phyloP scores from a whole-genome alignment of 2,797 vertebrate species.

The Microctenopoma lineatum region DNA sequence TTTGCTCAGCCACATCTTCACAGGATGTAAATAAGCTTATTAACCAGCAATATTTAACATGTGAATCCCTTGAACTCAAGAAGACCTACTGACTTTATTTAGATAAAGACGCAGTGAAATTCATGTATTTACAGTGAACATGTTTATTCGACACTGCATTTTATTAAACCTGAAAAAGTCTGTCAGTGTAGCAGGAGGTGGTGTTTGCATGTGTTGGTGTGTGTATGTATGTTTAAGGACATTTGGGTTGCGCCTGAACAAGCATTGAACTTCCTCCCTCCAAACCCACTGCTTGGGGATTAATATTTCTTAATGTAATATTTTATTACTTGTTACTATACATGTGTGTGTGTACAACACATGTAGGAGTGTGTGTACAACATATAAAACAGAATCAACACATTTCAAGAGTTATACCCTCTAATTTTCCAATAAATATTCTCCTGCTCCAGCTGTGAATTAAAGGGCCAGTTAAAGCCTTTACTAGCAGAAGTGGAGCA shows the following conservation, averaged over 20 bases:
- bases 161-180: conserved; percentile 9
- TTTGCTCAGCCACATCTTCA: conserved; percentile 61
- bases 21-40: conserved; percentile 81
- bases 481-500: conserved; percentile 33
- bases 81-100: conserved; percentile 49
- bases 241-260: neutral
- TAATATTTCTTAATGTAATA: neutral
- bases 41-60: conserved; percentile 69
- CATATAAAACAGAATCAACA: conserved; percentile 10
- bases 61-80: conserved; percentile 54
- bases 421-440: conserved; percentile 42
- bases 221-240: neutral
- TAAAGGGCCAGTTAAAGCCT: conserved; percentile 57
- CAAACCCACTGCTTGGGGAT: neutral
- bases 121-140: conserved; percentile 40
- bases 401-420: conserved; percentile 9
- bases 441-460: conserved; percentile 38
- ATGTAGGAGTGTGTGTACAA: neutral
- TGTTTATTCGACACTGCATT: conserved; percentile 25
- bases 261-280: neutral
- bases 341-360: neutral
- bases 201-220: neutral
- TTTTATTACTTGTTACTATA: neutral
- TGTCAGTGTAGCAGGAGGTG: neutral
- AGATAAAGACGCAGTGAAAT: conserved; percentile 36